Evolutionary conservation across 2,113 vertebrate species (phyloP).

Genomic region (Oreamnos americanus): DNA sequence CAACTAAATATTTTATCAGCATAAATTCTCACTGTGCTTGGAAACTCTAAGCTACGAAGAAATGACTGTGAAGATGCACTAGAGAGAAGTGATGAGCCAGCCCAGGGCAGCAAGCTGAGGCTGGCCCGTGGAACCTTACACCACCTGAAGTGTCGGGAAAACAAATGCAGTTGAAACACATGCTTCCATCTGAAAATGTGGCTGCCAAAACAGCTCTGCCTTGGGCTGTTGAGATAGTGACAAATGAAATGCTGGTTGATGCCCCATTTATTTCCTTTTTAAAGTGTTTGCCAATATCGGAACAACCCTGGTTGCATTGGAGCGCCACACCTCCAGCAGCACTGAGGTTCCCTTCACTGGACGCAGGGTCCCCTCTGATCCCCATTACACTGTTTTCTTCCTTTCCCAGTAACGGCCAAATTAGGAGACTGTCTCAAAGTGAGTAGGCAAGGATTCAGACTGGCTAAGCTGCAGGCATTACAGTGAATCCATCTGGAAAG

Average conservation of each 20-base stretch:
- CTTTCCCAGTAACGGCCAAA: neutral
- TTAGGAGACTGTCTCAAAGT: neutral
- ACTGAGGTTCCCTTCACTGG: neutral
- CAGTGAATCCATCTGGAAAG: neutral
- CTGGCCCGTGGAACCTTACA: neutral
- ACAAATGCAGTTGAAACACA: neutral
- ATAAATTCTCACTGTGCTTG: neutral
- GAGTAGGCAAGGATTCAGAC: neutral
- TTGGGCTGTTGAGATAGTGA: slow-evolving; percentile 18
- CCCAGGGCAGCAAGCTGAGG: neutral
- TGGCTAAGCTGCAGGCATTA: neutral
- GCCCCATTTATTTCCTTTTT: slow-evolving; percentile 38
- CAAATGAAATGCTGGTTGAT: slow-evolving; percentile 13
- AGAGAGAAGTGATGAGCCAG: neutral
- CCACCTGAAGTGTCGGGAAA: slow-evolving; percentile 33
- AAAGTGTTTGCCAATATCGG: neutral
- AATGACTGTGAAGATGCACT: neutral
- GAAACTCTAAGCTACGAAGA: neutral
- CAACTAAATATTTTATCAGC: neutral
- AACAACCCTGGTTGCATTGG: neutral
- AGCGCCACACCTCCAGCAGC: neutral
- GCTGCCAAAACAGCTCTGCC: neutral
- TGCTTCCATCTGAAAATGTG: neutral
- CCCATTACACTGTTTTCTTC: neutral
- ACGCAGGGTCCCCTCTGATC: neutral